Evolutionary conservation across 2,797 vertebrate species (phyloP).

Genomic region (Eulemur mongoz): DNA sequence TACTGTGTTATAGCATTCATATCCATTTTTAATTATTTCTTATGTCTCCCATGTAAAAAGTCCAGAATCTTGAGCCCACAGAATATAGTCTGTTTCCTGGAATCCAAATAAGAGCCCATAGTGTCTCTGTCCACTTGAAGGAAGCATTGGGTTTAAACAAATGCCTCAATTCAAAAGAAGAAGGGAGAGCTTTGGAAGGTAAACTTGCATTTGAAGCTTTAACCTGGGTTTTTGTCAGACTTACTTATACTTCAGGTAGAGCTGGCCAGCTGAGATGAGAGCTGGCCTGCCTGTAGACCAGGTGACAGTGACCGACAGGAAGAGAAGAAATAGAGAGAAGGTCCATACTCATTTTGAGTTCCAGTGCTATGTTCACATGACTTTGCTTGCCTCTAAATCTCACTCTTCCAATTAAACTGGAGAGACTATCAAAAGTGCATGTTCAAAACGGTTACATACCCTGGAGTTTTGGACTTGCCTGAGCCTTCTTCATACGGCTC

Average conservation of each 20-base stretch:
- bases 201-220: slow-evolving; percentile 82
- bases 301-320: slow-evolving; percentile 84
- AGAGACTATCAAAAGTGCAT: slow-evolving; percentile 71
- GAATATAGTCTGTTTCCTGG: slow-evolving; percentile 76
- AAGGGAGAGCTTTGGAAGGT: slow-evolving; percentile 66
- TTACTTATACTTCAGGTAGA: slow-evolving; percentile 70
- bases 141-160: slow-evolving; percentile 82
- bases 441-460: slow-evolving; percentile 59
- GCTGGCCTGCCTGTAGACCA: slow-evolving; percentile 78
- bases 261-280: slow-evolving; percentile 79
- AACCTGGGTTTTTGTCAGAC: slow-evolving; percentile 83
- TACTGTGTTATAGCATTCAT: slow-evolving; percentile 26
- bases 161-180: slow-evolving; percentile 81
- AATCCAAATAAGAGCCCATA: slow-evolving; percentile 77
- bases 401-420: slow-evolving; percentile 80
- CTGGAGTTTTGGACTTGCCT: slow-evolving; percentile 69
- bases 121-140: slow-evolving; percentile 78
- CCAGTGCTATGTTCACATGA: slow-evolving; percentile 76
- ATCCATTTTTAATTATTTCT: slow-evolving; percentile 77
- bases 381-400: slow-evolving; percentile 83
- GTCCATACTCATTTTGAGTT: slow-evolving; percentile 72
- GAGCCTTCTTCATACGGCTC: slow-evolving; percentile 78
- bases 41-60: slow-evolving; percentile 75
- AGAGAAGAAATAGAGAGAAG: slow-evolving; percentile 83
- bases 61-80: slow-evolving; percentile 76